Evolutionary conservation across 2,888 invertebrate species (phyloP).

Genomic region (Diadegma fenestrale): DNA sequence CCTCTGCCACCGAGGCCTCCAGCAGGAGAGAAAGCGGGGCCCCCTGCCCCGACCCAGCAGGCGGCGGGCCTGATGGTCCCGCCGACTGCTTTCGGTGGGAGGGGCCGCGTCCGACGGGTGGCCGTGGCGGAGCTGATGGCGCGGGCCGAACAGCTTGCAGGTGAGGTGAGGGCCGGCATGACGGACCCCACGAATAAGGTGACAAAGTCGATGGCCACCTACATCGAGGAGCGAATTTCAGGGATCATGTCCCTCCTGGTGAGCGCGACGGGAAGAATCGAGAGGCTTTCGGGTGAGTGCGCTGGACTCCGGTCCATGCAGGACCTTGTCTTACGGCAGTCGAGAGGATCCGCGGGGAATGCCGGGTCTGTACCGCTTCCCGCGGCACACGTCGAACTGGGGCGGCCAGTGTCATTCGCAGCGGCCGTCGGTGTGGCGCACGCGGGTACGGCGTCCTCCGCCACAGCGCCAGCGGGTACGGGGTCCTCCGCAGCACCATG

Average conservation of each 20-base stretch:
- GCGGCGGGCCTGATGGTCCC: conserved; percentile 6
- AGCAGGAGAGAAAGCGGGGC: no score
- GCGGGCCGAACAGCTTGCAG: neutral
- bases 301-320: neutral
- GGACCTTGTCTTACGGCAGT: neutral
- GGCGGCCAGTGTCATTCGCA: neutral
- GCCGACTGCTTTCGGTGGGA: neutral
- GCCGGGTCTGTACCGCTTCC: neutral
- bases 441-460: neutral
- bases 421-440: neutral
- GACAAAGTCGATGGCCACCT: neutral
- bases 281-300: neutral
- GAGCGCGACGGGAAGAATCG: neutral
- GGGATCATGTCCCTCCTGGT: conserved; percentile 21
- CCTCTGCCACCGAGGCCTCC: no score
- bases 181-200: neutral
- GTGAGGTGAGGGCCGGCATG: neutral
- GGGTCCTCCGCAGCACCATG: neutral
- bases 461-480: neutral
- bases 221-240: neutral
- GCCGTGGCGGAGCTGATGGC: neutral
- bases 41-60: no score
- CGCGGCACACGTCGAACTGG: neutral
- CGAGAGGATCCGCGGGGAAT: neutral
- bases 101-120: neutral